These are phyloP conservation scores for Lacerta viridis DNA, from an alignment of 2,797 vertebrate genomes.

Conservation along the genomic window DNA sequence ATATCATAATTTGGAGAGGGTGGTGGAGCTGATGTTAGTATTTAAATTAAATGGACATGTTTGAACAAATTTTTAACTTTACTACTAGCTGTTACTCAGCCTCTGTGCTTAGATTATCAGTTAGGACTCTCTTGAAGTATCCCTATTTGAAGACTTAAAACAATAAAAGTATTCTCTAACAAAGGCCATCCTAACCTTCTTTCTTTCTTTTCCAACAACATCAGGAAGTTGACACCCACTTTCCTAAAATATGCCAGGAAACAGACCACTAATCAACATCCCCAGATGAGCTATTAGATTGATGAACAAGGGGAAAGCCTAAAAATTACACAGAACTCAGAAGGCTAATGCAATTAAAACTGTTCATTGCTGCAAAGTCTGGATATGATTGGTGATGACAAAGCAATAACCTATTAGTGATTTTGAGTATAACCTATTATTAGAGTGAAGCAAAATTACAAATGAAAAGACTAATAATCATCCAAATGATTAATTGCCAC, in stretches of 20 bases:
- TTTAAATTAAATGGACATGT: constrained; percentile 72
- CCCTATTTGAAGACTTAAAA: constrained; percentile 76
- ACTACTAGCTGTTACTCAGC: constrained; percentile 73
- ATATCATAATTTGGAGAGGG: constrained; percentile 48
- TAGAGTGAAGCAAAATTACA: constrained; percentile 43
- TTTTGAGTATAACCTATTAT: neutral
- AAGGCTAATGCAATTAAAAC: constrained; percentile 47
- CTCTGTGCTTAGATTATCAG: constrained; percentile 73
- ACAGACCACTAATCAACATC: constrained; percentile 72
- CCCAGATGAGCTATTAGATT: constrained; percentile 61
- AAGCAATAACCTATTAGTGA: neutral
- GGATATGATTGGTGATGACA: constrained; percentile 33
- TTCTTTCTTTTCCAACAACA: constrained; percentile 63
- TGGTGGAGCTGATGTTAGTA: constrained; percentile 65
- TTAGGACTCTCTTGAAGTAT: constrained; percentile 74
- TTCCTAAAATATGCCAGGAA: constrained; percentile 71
- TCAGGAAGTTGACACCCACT: constrained; percentile 74
- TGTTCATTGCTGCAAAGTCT: constrained; percentile 6
- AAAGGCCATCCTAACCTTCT: constrained; percentile 72
- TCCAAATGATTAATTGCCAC: constrained; percentile 16
- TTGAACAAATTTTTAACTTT: constrained; percentile 73
- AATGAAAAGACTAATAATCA: constrained; percentile 35
- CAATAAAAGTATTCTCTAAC: constrained; percentile 74
- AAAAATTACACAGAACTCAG: neutral
- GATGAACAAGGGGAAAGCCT: constrained; percentile 54